Conservation (phyloP, 1,140 invertebrate species). For the Drosophila santomea region DNA sequence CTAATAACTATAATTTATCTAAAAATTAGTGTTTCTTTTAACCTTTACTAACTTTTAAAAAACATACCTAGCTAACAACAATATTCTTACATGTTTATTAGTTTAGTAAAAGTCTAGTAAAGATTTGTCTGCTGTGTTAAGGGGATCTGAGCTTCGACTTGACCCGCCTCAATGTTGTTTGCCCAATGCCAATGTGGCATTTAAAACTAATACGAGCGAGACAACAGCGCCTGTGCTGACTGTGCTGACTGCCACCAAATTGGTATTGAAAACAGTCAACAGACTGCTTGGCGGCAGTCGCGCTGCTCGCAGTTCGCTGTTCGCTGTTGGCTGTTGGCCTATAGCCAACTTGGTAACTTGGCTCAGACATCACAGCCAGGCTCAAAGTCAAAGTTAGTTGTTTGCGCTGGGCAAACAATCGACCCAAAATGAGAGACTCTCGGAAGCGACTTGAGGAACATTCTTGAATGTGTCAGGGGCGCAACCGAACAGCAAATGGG, state of each 20-base stretch:
- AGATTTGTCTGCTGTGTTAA: background rate
- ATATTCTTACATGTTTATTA: no score
- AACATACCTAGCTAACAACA: no score
- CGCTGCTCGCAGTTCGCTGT: slow-evolving; percentile 13
- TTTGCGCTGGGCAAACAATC: slow-evolving; percentile 66
- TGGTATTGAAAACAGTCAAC: slow-evolving; percentile 78
- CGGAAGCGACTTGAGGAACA: slow-evolving; percentile 47
- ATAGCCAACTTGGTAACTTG: background rate
- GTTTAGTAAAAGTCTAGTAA: no score
- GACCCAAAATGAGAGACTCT: slow-evolving; percentile 27
- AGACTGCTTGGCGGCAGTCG: slow-evolving; percentile 74
- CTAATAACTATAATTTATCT: no score
- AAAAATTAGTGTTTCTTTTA: no score
- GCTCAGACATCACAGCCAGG: slow-evolving; percentile 20
- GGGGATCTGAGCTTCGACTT: slow-evolving; percentile 25
- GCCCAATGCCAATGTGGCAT: slow-evolving; percentile 78
- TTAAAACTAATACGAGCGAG: slow-evolving; percentile 77
- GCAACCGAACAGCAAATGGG: slow-evolving; percentile 38
- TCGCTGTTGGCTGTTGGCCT: slow-evolving; percentile 4
- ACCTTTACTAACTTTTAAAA: background rate
- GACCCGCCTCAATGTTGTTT: slow-evolving; percentile 56
- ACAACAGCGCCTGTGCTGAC: slow-evolving; percentile 32
- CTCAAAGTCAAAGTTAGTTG: slow-evolving; percentile 47
- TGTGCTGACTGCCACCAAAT: slow-evolving; percentile 63
- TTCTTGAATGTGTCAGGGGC: slow-evolving; percentile 60